Base-by-base conservation (phyloP, 2,888 invertebrate genomes). In the Sminthurinus aureus region DNA sequence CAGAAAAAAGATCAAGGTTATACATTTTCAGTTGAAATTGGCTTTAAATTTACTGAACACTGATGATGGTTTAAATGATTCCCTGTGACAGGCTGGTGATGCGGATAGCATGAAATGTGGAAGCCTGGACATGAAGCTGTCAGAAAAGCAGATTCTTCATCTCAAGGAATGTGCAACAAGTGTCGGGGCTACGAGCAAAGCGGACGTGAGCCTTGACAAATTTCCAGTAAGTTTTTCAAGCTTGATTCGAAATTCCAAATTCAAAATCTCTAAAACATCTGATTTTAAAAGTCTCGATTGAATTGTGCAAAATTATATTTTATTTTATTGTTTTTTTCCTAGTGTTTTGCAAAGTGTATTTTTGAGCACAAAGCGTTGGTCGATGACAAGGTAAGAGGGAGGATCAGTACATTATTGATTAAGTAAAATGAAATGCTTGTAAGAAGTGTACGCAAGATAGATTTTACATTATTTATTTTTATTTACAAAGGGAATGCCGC, bases 311-410 rank as follows among this genome's bases (percentile, higher is more conserved):
- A 58, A 18, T 58, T 75, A 67, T 69, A 0, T 64, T 73, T 74
- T 13, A 4, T 79, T 75, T 79, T 6, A 20, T n/a, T 0, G 22
- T 22, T 11, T n/a, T 76, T 75, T 76, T 83, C 76, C 12, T 77
- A 87, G 86, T 87, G 87, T 73, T 86, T 87, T 82, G 86, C 86
- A 22, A 87, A 87, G 64, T 87, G 87, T 69, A 84, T 86, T 3
- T 83, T 87, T 67, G 52, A 38, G 69, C 85, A 86, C 67, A 84
- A 85, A 50, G 83, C 85, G 67, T 20, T 86, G 26, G 87, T 87
- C 6, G 38, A 38, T 38, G 38, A 38, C 38, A 38, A 38, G 6
- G 38, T n/a, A n/a, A n/a, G n/a, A n/a, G n/a, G n/a, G n/a, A 79
- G 85, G 85, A 69, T 0, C 20, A n/a, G 20, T 11, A 15, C 64